Conservation (phyloP, 1,140 invertebrate genomes). For the Drosophila athabasca region DNA sequence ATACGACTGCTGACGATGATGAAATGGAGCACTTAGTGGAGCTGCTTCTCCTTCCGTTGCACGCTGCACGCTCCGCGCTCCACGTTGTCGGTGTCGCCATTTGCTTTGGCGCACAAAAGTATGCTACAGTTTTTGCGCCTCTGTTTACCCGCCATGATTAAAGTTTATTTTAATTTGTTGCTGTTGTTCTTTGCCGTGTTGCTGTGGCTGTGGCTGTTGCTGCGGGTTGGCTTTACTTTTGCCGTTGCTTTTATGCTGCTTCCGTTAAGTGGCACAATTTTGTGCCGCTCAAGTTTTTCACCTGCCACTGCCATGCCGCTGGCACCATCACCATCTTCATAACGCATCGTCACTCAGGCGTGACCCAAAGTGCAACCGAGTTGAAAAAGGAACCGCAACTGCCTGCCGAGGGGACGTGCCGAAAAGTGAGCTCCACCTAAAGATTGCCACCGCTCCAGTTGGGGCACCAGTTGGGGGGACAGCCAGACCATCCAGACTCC, state of each 20-base stretch:
- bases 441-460: conserved; percentile 2
- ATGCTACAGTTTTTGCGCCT: conserved; percentile 34
- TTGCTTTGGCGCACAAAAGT: conserved; percentile 68
- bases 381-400: conserved; percentile 68
- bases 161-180: conserved; percentile 81
- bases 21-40: conserved; percentile 73
- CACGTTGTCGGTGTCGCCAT: conserved; percentile 40
- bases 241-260: conserved; percentile 12
- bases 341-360: conserved; percentile 72
- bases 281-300: conserved; percentile 52
- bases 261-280: conserved; percentile 74
- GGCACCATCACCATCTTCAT: conserved; percentile 53
- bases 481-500: background rate
- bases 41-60: no score
- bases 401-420: conserved; percentile 33
- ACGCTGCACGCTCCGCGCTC: no score
- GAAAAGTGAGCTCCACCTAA: conserved; percentile 40
- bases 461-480: background rate
- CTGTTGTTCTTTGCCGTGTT: conserved; percentile 48
- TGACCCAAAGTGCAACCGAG: conserved; percentile 70
- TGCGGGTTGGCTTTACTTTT: conserved; percentile 24
- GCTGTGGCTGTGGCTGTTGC: conserved; percentile 17
- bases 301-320: conserved; percentile 15
- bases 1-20: conserved; percentile 56
- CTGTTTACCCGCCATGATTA: conserved; percentile 71